Conservation (phyloP, 2,888 invertebrate genomes). For the Mimachlamys varia region DNA sequence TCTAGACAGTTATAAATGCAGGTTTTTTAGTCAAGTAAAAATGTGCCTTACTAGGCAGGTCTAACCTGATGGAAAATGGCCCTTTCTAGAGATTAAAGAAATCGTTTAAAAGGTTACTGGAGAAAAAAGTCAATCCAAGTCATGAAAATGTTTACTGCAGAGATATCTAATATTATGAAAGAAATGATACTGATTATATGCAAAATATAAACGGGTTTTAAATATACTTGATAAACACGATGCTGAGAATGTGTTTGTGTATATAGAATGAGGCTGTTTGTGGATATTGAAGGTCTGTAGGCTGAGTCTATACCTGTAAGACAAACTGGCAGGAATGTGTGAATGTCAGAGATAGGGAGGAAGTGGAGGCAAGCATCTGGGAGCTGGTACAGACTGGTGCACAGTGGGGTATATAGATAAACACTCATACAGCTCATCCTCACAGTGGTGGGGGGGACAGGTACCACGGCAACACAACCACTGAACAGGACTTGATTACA, state of each 20-base stretch:
- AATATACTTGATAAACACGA: no score
- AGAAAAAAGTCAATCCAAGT: no score
- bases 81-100: no score
- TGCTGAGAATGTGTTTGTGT: not conserved
- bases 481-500: slow-evolving; percentile 11
- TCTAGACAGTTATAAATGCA: no score
- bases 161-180: no score
- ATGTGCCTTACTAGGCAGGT: no score
- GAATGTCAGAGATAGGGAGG: slow-evolving; percentile 5
- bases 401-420: slow-evolving; percentile 17
- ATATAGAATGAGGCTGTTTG: not conserved
- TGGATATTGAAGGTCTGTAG: not conserved
- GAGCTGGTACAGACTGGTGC: slow-evolving; percentile 6
- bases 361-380: not conserved
- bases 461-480: slow-evolving; percentile 36
- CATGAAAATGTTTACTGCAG: no score
- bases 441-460: slow-evolving; percentile 12
- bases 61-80: no score
- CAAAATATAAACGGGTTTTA: no score
- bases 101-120: no score
- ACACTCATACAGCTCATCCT: not conserved
- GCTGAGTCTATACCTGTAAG: not conserved
- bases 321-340: not conserved
- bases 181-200: no score
- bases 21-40: no score